Evolutionary conservation across 30 jellyfish, hydroid and myxozoan genomes (phyloP).

Genomic region (Aurelia sp.): DNA sequence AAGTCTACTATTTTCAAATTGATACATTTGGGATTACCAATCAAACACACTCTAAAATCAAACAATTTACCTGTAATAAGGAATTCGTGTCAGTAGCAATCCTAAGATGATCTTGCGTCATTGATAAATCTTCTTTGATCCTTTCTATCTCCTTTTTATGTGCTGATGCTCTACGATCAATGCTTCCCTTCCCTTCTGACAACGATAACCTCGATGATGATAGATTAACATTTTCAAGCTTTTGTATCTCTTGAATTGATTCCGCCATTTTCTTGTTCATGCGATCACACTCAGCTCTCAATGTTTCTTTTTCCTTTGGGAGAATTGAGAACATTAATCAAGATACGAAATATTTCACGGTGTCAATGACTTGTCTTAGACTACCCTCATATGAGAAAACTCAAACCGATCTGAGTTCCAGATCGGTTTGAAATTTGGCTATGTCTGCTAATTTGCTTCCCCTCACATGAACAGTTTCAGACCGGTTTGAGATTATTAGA

Average conservation of each 20-base stretch:
- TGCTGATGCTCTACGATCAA: constrained; percentile 38
- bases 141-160: constrained; percentile 62
- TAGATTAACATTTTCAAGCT: constrained; percentile 18
- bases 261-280: constrained; percentile 51
- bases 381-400: too few relatives aligned
- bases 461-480: too few relatives aligned
- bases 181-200: constrained; percentile 28
- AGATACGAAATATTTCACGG: background rate
- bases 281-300: constrained; percentile 42
- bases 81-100: constrained; percentile 82
- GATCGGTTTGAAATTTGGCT: too few relatives aligned
- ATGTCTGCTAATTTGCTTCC: too few relatives aligned
- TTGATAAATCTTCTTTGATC: constrained; percentile 59
- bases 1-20: too few relatives aligned
- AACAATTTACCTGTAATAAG: constrained; percentile 70
- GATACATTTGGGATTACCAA: too few relatives aligned
- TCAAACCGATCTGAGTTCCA: too few relatives aligned
- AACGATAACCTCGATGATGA: background rate
- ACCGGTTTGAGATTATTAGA: too few relatives aligned
- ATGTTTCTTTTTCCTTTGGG: constrained; percentile 52
- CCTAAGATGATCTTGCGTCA: constrained; percentile 81
- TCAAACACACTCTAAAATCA: background rate
- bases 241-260: constrained; percentile 51
- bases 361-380: too few relatives aligned
- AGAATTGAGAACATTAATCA: background rate